Base-by-base conservation (phyloP, 2,888 invertebrate genomes). In the Nudaria mundana region DNA sequence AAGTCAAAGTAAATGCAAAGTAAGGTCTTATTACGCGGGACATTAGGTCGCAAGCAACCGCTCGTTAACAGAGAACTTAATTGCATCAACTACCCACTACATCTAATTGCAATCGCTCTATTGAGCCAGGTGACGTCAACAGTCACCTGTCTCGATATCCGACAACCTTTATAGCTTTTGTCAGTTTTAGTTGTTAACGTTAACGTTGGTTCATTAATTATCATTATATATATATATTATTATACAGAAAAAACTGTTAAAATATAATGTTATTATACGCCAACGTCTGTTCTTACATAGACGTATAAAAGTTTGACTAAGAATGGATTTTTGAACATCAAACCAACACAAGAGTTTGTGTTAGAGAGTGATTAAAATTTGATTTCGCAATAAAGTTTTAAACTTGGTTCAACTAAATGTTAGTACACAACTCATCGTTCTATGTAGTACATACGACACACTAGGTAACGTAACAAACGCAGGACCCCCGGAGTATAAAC, bases 21-120 rank as follows among this genome's bases (percentile, higher is more conserved):
- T 50, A 43, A n/a, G 53, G 39, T 43, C 41, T 35, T 29, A 23
- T 14, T 54, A 51, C 48, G 66, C 24, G 33, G 32, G 15, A 72
- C 71, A 72, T 76, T 76, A 74, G 71, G 52, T 56, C 56, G 73
- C 75, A 73, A 77, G 77, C 72, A 76, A 76, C 71, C 70, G 65
- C 65, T 72, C 75, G 76, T 78, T 78, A 73, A 68, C 68, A 58
- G 56, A 32, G 40, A 34, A 26, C 50, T 50, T 63, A 53, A 60
- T 63, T 59, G 56, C 48, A 49, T 33, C 13, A 22, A 28, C 12
- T n/a, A 35, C 30, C 12, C 8, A 35, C 30, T 23, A 30, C 12
- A 8, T 43, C 29, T 29, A 33, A 31, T 8, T 26, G 31, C 32
- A 22, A 16, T 38, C 26, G 5, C 18, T 20, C 20, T 28, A 13